Base-by-base conservation (phyloP, 2,113 vertebrate species). In the Lepus timidus region DNA sequence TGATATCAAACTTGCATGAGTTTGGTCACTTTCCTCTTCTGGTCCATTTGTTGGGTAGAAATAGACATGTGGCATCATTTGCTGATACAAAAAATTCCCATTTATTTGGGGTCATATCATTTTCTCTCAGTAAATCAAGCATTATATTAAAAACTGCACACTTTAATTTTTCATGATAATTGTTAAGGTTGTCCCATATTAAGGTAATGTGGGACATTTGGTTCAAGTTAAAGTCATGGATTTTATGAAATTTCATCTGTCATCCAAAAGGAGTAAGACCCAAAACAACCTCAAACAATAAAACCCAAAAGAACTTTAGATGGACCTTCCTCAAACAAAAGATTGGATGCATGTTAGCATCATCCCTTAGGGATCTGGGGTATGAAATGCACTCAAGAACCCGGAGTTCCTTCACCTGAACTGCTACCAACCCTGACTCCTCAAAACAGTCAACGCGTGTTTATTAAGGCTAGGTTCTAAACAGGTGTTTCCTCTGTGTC, bases 401-500 rank as follows among this genome's bases (percentile, higher is more conserved):
- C 91, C 70, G 49, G 55, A 58, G 55, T 58, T 58, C 55, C 19
- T 14, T 19, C 17, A 19, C 19, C 55, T 58, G 55, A 58, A 58
- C 95, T 68, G 76, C 96, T 97, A 91, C 97, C 96, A 51, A 36
- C 97, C 97, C 88, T 0, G 0, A 0, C 1, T 93, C 95, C 86
- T 95, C 93, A 13, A 88, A 95, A 95, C 95, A 33, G 89, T 97
- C 29, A 1, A 0, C 27, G 62, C 78, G 70, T 86, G 90, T 98
- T 97, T 98, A 90, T 97, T 97, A 97, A 96, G 97, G 97, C 97
- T 93, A 74, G 84, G 73, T 95, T 96, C 95, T 97, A 85, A 98
- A 96, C 98, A 98, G 98, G 98, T 98, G 98, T 97, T 98, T 98
- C 97, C 98, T 98, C 73, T 52, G 1, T 0, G 1, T 96, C 58